These are phyloP conservation scores for Pelobates cultripes DNA, from an alignment of 2,797 vertebrate genomes.

Conservation along the genomic window DNA sequence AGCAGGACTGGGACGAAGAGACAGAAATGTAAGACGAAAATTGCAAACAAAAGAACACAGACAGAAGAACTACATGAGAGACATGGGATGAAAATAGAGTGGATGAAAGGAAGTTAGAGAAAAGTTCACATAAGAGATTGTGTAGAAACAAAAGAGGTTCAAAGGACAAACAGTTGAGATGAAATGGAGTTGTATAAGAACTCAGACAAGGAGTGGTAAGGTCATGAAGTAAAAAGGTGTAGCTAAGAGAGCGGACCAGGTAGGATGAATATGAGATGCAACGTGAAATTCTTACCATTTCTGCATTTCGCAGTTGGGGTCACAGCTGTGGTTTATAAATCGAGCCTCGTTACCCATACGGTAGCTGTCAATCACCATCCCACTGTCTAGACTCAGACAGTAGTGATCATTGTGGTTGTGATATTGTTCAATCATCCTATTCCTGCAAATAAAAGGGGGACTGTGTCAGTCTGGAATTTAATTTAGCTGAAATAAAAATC, in stretches of 20 bases:
- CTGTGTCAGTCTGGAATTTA: too few species aligned
- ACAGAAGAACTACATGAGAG: too few species aligned
- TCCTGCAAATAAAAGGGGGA: constrained; percentile 71
- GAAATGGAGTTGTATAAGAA: too few species aligned
- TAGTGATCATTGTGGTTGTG: constrained; percentile 97
- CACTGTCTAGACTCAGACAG: constrained; percentile 96
- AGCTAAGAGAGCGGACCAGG: background rate
- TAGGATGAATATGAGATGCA: background rate
- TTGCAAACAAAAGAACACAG: too few species aligned
- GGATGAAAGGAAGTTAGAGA: too few species aligned
- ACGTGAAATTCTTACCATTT: constrained; percentile 87
- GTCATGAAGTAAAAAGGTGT: background rate
- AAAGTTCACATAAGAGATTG: too few species aligned
- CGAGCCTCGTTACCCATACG: constrained; percentile 98
- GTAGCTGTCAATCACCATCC: constrained; percentile 99
- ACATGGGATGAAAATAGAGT: too few species aligned
- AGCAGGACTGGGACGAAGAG: too few species aligned
- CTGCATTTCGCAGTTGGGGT: constrained; percentile 99
- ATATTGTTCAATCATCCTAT: constrained; percentile 98
- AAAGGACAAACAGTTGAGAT: background rate
- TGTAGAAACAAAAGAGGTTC: too few species aligned
- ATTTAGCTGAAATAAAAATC: too few species aligned
- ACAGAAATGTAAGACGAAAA: too few species aligned
- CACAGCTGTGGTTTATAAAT: constrained; percentile 99
- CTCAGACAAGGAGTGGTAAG: background rate